Evolutionary conservation across 2,797 vertebrate species (phyloP).

Genomic region (Triplophysa bombifrons): DNA sequence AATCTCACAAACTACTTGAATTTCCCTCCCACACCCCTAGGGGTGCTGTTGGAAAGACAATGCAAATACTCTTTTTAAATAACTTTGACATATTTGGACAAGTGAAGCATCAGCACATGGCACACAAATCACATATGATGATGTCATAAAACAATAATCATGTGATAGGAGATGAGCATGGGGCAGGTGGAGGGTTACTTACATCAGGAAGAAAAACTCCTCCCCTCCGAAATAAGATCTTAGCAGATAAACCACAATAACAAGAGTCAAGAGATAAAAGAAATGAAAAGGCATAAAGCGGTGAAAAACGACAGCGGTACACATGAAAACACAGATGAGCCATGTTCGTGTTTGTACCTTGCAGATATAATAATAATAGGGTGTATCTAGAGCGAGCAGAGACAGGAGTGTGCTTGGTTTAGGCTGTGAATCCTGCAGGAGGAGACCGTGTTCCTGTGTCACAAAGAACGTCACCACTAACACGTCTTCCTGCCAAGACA

Average conservation of each 20-base stretch:
- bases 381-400: constrained; percentile 88
- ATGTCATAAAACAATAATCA: background rate
- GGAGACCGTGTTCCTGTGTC: constrained; percentile 90
- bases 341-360: constrained; percentile 77
- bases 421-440: constrained; percentile 88
- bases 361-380: constrained; percentile 91
- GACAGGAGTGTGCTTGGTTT: constrained; percentile 78
- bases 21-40: too few relatives aligned
- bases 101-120: background rate
- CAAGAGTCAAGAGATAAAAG: constrained; percentile 7
- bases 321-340: background rate
- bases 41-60: too few relatives aligned
- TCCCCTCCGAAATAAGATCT: constrained; percentile 88
- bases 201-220: constrained; percentile 80
- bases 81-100: background rate
- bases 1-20: too few relatives aligned
- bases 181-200: constrained; percentile 70
- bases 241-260: constrained; percentile 45
- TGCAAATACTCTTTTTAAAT: too few relatives aligned
- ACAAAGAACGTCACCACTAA: constrained; percentile 89
- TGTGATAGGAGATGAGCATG: background rate
- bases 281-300: background rate
- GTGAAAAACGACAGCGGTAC: background rate
- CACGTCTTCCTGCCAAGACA: constrained; percentile 74
- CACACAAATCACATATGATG: background rate